phyloP scores from a whole-genome alignment of 2,888 invertebrate species.

The Thera obeliscata region DNA sequence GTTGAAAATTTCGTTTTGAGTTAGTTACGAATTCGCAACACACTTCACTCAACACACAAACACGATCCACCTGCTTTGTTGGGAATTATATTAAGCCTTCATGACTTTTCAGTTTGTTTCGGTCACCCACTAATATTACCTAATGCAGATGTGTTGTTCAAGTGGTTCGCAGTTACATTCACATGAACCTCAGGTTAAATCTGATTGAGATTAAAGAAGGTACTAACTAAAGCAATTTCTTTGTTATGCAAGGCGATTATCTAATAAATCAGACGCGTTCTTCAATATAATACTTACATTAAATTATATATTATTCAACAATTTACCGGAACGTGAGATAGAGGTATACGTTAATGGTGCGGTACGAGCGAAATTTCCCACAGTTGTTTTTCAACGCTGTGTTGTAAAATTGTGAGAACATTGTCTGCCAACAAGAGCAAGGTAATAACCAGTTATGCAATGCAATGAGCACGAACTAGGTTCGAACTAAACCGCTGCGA shows the following conservation, averaged over 20 bases:
- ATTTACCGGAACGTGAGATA: constrained; percentile 38
- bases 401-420: constrained; percentile 69
- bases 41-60: constrained; percentile 56
- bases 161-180: constrained; percentile 1
- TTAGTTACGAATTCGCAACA: constrained; percentile 52
- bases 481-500: constrained; percentile 52
- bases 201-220: constrained; percentile 7
- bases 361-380: constrained; percentile 58
- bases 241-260: constrained; percentile 25
- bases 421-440: constrained; percentile 65
- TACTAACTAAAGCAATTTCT: constrained; percentile 12
- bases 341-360: constrained; percentile 33
- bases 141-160: background rate
- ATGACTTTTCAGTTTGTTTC: constrained; percentile 34
- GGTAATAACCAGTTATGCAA: constrained; percentile 73
- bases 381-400: constrained; percentile 64
- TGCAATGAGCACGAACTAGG: constrained; percentile 56
- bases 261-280: constrained; percentile 20
- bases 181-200: constrained; percentile 4
- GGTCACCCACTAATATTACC: constrained; percentile 23
- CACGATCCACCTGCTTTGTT: constrained; percentile 45
- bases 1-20: constrained; percentile 54
- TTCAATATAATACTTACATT: constrained; percentile 24
- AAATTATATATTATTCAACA: constrained; percentile 34
- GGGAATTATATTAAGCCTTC: constrained; percentile 45